A percentile compares a stretch with the other conserved stretches of the same genome.
phyloP scores from a whole-genome alignment of 2,888 invertebrate genomes.

The Pollenia labialis region DNA sequence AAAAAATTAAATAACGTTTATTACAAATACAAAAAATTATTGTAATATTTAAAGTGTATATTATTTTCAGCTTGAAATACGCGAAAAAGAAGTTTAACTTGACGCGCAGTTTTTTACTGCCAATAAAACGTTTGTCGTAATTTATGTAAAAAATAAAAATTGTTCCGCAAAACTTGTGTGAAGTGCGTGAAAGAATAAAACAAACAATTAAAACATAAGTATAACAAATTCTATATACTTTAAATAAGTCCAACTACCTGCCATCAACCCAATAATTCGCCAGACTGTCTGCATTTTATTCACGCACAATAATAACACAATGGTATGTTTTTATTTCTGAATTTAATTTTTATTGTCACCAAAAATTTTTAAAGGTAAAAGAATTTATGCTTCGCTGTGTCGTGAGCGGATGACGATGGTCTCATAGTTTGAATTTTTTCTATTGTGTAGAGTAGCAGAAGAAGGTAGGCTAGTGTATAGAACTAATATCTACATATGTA shows the following conservation, averaged over 20 bases:
- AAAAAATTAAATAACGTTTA: background rate
- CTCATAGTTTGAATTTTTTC: background rate
- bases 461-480: background rate
- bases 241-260: conserved; percentile 32
- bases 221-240: background rate
- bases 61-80: background rate
- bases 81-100: background rate
- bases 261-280: conserved; percentile 17
- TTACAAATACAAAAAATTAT: conserved; percentile 3
- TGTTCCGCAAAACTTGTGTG: conserved; percentile 5
- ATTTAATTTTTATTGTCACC: conserved; percentile 29
- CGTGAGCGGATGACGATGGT: background rate
- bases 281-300: background rate
- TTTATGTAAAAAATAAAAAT: conserved; percentile 7
- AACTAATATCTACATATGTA: too few species aligned
- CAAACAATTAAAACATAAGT: conserved; percentile 1
- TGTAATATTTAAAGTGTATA: background rate
- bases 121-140: conserved; percentile 5
- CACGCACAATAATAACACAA: conserved; percentile 44
- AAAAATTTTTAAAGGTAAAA: conserved; percentile 6
- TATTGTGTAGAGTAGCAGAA: too few species aligned
- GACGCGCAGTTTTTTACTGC: conserved; percentile 20
- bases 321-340: conserved; percentile 31
- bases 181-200: conserved; percentile 21
- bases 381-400: background rate